Percentiles rank a stretch among this genome's conserved stretches.
phyloP scores from a whole-genome alignment of 2,797 vertebrate species.

The Halcyon smyrnensis region DNA sequence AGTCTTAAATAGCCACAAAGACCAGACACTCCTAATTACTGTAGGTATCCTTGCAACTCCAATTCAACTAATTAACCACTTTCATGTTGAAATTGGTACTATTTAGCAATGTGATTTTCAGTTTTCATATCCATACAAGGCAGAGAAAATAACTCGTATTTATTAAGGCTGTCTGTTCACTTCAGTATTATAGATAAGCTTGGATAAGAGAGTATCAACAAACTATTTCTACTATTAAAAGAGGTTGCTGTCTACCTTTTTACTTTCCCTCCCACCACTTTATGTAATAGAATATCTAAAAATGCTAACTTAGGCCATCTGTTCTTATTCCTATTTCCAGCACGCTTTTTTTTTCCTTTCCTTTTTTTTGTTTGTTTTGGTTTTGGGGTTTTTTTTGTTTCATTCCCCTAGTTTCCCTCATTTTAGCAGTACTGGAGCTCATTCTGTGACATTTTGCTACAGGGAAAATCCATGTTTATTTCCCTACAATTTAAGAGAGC shows the following conservation, averaged over 20 bases:
- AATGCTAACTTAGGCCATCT: slow-evolving; percentile 57
- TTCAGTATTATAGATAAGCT: not conserved
- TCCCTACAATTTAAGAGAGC: slow-evolving; percentile 11
- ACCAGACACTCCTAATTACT: not conserved
- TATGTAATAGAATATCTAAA: slow-evolving; percentile 63
- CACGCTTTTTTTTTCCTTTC: not conserved
- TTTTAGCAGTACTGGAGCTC: slow-evolving; percentile 29
- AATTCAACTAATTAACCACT: not conserved
- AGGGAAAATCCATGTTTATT: slow-evolving; percentile 49
- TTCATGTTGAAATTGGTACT: not conserved
- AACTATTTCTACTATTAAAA: slow-evolving; percentile 45
- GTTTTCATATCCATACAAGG: not conserved
- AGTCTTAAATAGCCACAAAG: not conserved
- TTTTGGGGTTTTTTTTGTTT: not conserved
- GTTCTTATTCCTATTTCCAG: slow-evolving; percentile 58
- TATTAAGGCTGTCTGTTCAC: not conserved
- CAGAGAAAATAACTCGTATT: not conserved
- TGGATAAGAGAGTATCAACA: slow-evolving; percentile 50
- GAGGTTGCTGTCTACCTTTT: slow-evolving; percentile 23
- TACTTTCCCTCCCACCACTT: slow-evolving; percentile 50
- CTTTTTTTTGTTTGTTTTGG: too few species aligned
- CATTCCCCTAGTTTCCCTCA: slow-evolving; percentile 9
- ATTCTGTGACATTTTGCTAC: slow-evolving; percentile 40
- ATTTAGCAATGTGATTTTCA: not conserved
- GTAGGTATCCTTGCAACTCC: not conserved